A percentile compares a stretch with the other conserved stretches of the same genome.
These are phyloP conservation scores for Entomobrya proxima DNA, from an alignment of 2,888 invertebrate species.

Conservation along the genomic window DNA sequence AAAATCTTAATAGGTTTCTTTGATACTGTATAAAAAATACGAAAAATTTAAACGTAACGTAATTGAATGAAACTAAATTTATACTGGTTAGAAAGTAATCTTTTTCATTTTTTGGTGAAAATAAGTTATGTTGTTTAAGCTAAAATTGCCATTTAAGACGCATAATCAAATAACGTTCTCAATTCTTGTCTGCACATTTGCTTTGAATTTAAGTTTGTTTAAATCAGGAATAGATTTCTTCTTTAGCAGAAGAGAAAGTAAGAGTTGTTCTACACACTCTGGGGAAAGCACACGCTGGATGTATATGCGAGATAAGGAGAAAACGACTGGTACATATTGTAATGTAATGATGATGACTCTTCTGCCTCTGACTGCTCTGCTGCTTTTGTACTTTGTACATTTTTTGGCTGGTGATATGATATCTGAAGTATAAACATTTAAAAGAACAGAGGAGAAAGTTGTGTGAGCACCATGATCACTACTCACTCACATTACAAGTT, in stretches of 20 bases:
- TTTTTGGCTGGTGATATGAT: no score
- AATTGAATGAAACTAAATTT: no score
- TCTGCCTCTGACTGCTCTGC: no score
- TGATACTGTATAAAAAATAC: no score
- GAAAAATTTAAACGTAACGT: not conserved
- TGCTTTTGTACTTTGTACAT: no score
- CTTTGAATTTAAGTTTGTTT: not conserved
- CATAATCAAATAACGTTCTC: not conserved
- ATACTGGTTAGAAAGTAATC: no score
- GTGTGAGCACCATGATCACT: no score
- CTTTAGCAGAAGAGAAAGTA: not conserved
- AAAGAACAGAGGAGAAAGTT: not conserved
- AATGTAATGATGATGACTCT: constrained; percentile 34
- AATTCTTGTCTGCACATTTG: no score
- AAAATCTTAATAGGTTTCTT: no score
- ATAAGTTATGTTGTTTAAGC: not conserved
- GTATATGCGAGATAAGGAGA: constrained; percentile 18
- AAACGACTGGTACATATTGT: constrained; percentile 30
- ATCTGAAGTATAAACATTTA: no score
- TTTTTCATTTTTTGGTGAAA: not conserved
- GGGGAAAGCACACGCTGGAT: not conserved
- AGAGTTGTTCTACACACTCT: not conserved
- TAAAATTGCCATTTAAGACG: no score
- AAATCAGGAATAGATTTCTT: not conserved
- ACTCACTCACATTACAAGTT: not conserved